Conservation (phyloP, 2,113 vertebrate genomes). For the Haemorhous mexicanus region DNA sequence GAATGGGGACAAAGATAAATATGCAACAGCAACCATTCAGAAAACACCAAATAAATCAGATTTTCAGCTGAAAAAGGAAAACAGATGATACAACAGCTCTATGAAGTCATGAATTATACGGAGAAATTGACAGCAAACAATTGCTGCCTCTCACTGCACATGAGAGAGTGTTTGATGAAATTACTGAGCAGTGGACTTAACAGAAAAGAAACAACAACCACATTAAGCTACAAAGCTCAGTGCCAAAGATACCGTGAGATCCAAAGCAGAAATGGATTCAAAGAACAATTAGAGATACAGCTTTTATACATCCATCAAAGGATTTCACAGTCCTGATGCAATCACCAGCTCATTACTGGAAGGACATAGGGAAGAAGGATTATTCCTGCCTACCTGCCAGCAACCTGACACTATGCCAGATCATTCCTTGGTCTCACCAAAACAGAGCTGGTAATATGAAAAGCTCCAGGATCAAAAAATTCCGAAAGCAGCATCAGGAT, state of each 20-base stretch:
- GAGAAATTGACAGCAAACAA: neutral
- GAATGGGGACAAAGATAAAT: neutral
- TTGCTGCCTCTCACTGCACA: neutral
- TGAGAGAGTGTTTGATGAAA: neutral
- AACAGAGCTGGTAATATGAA: neutral
- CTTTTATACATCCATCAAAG: neutral
- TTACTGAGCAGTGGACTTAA: neutral
- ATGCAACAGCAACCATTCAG: neutral
- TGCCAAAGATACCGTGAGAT: neutral
- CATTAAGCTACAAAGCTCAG: neutral
- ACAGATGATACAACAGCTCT: neutral
- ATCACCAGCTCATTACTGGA: neutral
- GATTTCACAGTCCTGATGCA: neutral
- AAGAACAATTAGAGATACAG: neutral
- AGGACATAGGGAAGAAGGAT: neutral
- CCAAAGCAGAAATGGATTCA: neutral
- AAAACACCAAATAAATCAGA: neutral
- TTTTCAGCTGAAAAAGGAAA: neutral
- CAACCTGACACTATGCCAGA: neutral
- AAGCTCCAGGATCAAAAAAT: neutral
- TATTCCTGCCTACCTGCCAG: slow-evolving; percentile 15
- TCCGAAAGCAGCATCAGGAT: neutral
- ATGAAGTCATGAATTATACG: neutral
- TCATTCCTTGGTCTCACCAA: neutral
- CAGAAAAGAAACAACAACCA: neutral